Conservation (phyloP, 1,140 invertebrate species). For the Pogonomyrmex californicus region DNA sequence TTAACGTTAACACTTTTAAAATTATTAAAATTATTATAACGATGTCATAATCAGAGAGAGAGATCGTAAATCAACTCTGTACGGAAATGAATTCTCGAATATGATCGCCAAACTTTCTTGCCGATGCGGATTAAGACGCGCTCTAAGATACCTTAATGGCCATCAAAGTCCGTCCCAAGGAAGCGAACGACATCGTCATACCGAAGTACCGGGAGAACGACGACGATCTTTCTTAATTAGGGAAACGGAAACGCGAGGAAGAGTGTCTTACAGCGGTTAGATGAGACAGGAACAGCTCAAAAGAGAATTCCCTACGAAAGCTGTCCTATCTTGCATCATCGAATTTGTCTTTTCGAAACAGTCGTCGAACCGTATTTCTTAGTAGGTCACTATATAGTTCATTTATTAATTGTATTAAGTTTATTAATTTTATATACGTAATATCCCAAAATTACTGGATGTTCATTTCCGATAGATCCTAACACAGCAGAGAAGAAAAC, state of each 20-base stretch:
- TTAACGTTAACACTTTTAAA: not conserved
- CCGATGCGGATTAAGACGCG: constrained; percentile 37
- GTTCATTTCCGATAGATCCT: too few species aligned
- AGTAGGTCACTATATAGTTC: constrained; percentile 24
- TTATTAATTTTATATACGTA: not conserved
- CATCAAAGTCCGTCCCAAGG: constrained; percentile 45
- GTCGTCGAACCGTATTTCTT: constrained; percentile 2
- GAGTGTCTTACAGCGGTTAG: constrained; percentile 29
- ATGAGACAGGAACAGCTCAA: constrained; percentile 38
- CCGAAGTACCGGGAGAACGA: constrained; percentile 44
- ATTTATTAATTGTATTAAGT: not conserved
- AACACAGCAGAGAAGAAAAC: too few species aligned
- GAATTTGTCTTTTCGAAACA: constrained; percentile 4
- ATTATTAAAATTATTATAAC: constrained; percentile 1
- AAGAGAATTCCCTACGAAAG: constrained; percentile 46
- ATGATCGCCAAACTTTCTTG: constrained; percentile 59
- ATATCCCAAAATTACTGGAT: not conserved
- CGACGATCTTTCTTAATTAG: constrained; percentile 55
- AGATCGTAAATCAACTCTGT: constrained; percentile 31
- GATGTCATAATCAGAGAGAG: constrained; percentile 25
- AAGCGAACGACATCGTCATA: constrained; percentile 47
- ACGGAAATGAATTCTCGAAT: constrained; percentile 44
- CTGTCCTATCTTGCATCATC: not conserved
- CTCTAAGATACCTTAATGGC: constrained; percentile 53
- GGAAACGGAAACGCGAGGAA: constrained; percentile 37